phyloP scores from a whole-genome alignment of 1,140 invertebrate genomes.

The Diachasma alloeum region DNA sequence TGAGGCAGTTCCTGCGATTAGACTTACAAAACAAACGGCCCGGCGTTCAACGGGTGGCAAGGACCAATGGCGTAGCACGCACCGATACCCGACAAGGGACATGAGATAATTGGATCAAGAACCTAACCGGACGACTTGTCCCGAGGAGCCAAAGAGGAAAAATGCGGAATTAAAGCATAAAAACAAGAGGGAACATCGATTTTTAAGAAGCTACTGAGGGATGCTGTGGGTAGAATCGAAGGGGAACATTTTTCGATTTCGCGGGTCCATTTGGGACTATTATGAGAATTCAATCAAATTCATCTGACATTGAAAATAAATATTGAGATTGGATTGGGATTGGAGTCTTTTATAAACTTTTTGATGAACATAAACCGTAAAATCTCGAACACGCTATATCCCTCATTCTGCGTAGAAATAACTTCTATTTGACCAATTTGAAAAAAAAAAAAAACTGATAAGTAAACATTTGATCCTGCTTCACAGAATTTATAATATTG shows the following conservation, averaged over 20 bases:
- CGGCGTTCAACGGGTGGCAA: slow-evolving; percentile 48
- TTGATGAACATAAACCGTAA: too few relatives aligned
- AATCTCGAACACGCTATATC: too few relatives aligned
- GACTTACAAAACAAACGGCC: slow-evolving; percentile 67
- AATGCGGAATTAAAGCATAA: not conserved
- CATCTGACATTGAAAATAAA: not conserved
- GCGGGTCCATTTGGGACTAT: not conserved
- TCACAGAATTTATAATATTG: too few relatives aligned
- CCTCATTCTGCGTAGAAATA: too few relatives aligned
- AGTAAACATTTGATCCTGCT: too few relatives aligned
- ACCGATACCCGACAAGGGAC: slow-evolving; percentile 59
- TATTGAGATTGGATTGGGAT: too few relatives aligned
- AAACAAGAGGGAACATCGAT: not conserved
- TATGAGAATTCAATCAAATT: too few relatives aligned
- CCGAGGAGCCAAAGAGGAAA: not conserved
- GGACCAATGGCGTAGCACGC: slow-evolving; percentile 62
- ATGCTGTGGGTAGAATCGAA: not conserved
- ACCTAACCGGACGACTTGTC: slow-evolving; percentile 29
- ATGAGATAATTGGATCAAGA: slow-evolving; percentile 64
- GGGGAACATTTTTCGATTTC: not conserved
- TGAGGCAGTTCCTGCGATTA: slow-evolving; percentile 60
- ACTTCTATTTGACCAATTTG: too few relatives aligned
- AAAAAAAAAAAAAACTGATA: too few relatives aligned
- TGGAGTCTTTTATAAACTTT: too few relatives aligned
- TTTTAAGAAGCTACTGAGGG: not conserved